Conservation (phyloP, 2,113 vertebrate species). For the Microcebus tavaratra region DNA sequence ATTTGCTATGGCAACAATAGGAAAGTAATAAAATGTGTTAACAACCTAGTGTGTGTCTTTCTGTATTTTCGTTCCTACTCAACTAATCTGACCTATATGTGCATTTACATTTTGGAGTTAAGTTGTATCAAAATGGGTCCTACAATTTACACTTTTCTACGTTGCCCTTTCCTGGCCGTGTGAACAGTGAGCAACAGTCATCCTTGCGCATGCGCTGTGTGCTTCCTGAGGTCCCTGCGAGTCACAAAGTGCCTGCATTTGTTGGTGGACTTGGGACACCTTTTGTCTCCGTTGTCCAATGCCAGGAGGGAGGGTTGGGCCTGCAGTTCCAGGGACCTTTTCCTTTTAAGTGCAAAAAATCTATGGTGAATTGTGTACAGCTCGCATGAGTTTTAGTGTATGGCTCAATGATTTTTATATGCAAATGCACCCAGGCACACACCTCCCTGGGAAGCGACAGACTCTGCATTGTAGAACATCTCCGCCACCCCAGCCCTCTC, state of each 20-base stretch:
- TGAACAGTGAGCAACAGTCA: neutral
- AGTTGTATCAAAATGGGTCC: neutral
- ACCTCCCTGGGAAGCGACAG: neutral
- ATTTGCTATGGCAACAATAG: neutral
- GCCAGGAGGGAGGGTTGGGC: neutral
- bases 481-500: neutral
- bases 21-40: neutral
- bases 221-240: neutral
- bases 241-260: neutral
- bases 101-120: neutral
- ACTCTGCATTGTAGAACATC: neutral
- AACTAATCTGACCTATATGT: neutral
- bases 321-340: neutral
- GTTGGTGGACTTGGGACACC: neutral
- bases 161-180: neutral
- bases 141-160: neutral
- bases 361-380: neutral
- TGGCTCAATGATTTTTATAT: neutral
- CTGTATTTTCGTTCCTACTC: neutral
- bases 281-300: neutral
- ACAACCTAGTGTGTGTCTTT: neutral
- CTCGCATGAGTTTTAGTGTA: neutral
- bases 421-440: neutral
- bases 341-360: neutral
- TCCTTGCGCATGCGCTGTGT: neutral